These are phyloP conservation scores for Galeopsomyia nigrocyanea DNA, from an alignment of 2,888 invertebrate species.

Conservation along the genomic window DNA sequence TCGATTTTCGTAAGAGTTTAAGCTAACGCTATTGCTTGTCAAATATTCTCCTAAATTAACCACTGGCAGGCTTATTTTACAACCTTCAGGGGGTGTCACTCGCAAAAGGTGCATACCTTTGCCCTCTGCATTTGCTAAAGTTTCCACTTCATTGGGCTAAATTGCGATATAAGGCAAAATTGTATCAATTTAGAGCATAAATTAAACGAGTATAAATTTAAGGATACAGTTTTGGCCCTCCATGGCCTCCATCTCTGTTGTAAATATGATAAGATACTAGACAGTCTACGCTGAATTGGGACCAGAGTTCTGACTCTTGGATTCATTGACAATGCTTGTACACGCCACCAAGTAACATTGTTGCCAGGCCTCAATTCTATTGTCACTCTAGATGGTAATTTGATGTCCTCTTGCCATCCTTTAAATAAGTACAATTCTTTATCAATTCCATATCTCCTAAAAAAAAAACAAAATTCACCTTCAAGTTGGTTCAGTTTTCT, in stretches of 20 bases:
- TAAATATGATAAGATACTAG: constrained; percentile 80
- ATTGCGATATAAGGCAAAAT: constrained; percentile 24
- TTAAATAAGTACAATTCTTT: constrained; percentile 25
- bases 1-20: constrained; percentile 82
- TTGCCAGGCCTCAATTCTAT: constrained; percentile 84
- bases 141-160: constrained; percentile 52
- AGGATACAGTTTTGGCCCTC: constrained; percentile 74
- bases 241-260: constrained; percentile 82
- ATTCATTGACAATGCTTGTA: constrained; percentile 91
- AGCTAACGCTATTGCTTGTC: constrained; percentile 83
- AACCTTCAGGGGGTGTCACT: constrained; percentile 73
- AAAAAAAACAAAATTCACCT: constrained; percentile 71
- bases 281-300: constrained; percentile 81
- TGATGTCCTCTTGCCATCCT: constrained; percentile 81
- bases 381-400: constrained; percentile 82
- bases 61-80: constrained; percentile 79
- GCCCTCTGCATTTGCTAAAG: constrained; percentile 51
- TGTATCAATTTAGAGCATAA: constrained; percentile 6
- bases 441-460: no score
- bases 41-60: constrained; percentile 83
- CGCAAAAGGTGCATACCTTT: constrained; percentile 59
- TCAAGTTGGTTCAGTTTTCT: constrained; percentile 89
- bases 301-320: constrained; percentile 83
- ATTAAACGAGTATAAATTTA: constrained; percentile 54
- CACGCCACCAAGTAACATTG: constrained; percentile 85